Conservation (phyloP, 2,113 vertebrate genomes). For the Myrmecobius fasciatus region DNA sequence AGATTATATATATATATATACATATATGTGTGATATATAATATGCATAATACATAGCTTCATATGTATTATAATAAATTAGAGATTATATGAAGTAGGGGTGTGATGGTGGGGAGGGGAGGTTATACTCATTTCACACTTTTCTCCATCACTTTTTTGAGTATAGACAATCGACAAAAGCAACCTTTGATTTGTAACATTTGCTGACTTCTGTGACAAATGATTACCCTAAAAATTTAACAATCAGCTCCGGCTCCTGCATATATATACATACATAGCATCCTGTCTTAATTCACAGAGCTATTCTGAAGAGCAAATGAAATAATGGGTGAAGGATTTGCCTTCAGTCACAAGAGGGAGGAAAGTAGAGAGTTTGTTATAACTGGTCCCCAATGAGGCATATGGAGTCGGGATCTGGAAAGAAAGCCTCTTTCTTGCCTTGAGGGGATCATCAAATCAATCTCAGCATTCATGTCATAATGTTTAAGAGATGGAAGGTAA, state of each 20-base stretch:
- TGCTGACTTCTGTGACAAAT: neutral
- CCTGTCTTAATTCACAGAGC: neutral
- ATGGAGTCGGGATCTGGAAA: neutral
- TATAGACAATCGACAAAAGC: neutral
- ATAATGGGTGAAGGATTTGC: neutral
- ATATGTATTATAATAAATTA: neutral
- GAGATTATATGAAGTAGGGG: neutral
- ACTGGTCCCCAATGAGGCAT: neutral
- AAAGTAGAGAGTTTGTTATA: neutral
- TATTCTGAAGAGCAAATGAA: neutral
- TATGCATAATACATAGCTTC: no score
- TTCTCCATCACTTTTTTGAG: neutral
- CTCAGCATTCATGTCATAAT: neutral
- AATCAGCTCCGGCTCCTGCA: neutral
- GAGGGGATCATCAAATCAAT: neutral
- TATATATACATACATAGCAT: no score
- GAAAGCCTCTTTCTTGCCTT: neutral
- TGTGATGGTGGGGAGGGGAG: neutral
- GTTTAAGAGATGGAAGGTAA: neutral
- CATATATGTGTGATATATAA: no score
- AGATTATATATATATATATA: no score
- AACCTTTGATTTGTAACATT: neutral
- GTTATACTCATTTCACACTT: neutral
- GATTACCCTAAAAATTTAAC: neutral
- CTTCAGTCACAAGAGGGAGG: neutral